Conservation (phyloP, 1,140 invertebrate species). For the Lordiphosa clarofinis region DNA sequence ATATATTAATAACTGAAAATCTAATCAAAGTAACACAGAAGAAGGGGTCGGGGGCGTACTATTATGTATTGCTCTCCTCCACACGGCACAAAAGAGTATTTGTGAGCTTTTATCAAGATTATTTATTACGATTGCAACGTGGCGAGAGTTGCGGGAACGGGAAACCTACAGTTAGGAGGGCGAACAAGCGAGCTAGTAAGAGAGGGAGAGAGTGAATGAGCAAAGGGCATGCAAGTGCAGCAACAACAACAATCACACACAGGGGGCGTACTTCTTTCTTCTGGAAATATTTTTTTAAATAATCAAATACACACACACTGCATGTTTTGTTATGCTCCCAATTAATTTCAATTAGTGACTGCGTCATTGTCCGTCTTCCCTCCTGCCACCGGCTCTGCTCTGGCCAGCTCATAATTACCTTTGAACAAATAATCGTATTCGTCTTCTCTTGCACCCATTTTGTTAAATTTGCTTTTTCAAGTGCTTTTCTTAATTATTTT, state of each 20-base stretch:
- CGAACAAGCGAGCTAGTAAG: constrained; percentile 5
- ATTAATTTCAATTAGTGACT: constrained; percentile 74
- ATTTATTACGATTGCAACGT: constrained; percentile 69
- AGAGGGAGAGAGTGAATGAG: constrained; percentile 21
- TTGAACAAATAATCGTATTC: constrained; percentile 99
- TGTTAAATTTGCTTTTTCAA: constrained; percentile 45
- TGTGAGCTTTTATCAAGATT: constrained; percentile 52
- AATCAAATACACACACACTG: constrained; percentile 32
- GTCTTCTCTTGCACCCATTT: constrained; percentile 98
- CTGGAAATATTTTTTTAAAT: constrained; percentile 24
- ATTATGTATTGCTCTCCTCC: constrained; percentile 12
- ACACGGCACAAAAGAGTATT: constrained; percentile 17
- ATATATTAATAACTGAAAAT: constrained; percentile 37
- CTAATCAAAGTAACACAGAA: constrained; percentile 40
- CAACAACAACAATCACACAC: constrained; percentile 10
- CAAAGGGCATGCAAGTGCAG: constrained; percentile 51
- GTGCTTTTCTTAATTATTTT: constrained; percentile 37
- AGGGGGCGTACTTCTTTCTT: constrained; percentile 49
- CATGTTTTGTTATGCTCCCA: constrained; percentile 64
- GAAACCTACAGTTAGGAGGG: constrained; percentile 60
- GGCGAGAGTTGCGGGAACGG: constrained; percentile 55
- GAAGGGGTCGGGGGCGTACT: constrained; percentile 6
- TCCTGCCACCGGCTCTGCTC: constrained; percentile 3
- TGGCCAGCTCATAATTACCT: constrained; percentile 82
- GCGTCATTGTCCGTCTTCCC: constrained; percentile 37